Evolutionary conservation across 2,888 invertebrate species (phyloP), one percentile per base, ranked within the genome.

Genomic region (Lamproptera curius): DNA sequence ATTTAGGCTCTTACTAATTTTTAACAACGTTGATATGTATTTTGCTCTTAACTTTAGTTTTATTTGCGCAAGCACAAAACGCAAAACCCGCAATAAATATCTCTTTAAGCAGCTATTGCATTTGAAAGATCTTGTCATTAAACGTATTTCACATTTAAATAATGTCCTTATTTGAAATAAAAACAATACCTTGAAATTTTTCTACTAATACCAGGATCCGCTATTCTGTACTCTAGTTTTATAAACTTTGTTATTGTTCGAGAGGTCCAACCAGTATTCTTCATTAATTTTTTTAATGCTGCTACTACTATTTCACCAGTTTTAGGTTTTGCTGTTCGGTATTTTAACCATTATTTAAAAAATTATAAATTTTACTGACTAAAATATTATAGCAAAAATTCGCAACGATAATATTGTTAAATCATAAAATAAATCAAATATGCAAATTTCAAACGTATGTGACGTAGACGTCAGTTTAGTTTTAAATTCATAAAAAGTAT

Each of bases 171-270:
- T n/a, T n/a, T n/a, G n/a, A n/a, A n/a, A n/a, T n/a, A n/a, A n/a
- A n/a, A n/a, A n/a, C n/a, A n/a, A 20, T 60, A 77, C 80, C 75
- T 75, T 46, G 73, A 65, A 20, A 80, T 57, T 61, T 73, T 78
- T 17, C 63, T 55, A 43, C 67, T 69, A n/a, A 79, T 54, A 33
- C 62, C 68, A 0, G 63, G 57, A 33, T 73, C 73, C 26, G 15
- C 1, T 11, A 78, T 44, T 23, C 52, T 53, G 45, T 73, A 77
- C 52, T 80, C 76, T 52, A 67, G 53, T 58, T 63, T 76, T n/a
- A 80, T 72, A 42, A 75, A 79, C 58, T 80, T 80, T 2, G 71
- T 65, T 10, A 80, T 80, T 2, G 78, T 76, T 9, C 77, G 63
- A 1, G 75, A 45, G 0, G 76, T 73, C 80, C 79, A 80, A 2